Conservation (phyloP, 2,113 vertebrate species). For the Caranx melampygus region DNA sequence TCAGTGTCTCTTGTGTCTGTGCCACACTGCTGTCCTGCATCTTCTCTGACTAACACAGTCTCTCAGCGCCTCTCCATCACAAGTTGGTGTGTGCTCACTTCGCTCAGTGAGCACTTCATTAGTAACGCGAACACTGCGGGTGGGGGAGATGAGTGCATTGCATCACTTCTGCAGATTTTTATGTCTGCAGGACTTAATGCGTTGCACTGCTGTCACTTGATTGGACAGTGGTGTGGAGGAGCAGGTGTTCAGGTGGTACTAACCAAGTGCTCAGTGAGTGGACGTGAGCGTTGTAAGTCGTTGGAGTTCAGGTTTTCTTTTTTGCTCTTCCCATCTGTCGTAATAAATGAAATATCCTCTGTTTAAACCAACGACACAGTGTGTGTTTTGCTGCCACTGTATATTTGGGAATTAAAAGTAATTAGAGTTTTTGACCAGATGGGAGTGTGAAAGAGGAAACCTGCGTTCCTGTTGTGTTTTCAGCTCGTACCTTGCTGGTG, state of each 20-base stretch:
- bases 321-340: slow-evolving; percentile 11
- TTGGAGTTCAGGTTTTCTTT: slow-evolving; percentile 42
- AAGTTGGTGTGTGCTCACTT: slow-evolving; percentile 23
- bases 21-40: slow-evolving; percentile 32
- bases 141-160: neutral
- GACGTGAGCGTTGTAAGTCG: neutral
- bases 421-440: neutral
- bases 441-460: slow-evolving; percentile 14
- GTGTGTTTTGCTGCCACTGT: neutral
- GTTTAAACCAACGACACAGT: neutral
- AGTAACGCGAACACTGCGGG: neutral
- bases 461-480: slow-evolving; percentile 34
- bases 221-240: neutral
- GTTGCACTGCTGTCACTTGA: neutral
- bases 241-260: neutral
- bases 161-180: neutral
- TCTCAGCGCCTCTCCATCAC: slow-evolving; percentile 17
- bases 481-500: slow-evolving; percentile 1
- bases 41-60: slow-evolving; percentile 38
- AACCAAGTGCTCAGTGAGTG: slow-evolving; percentile 10
- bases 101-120: neutral
- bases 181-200: neutral
- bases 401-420: neutral
- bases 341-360: neutral
- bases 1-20: slow-evolving; percentile 27